A percentile compares a stretch with the other conserved stretches of the same genome.
These are phyloP conservation scores for Athalia rosae DNA, from an alignment of 2,888 invertebrate genomes.

Conservation along the genomic window DNA sequence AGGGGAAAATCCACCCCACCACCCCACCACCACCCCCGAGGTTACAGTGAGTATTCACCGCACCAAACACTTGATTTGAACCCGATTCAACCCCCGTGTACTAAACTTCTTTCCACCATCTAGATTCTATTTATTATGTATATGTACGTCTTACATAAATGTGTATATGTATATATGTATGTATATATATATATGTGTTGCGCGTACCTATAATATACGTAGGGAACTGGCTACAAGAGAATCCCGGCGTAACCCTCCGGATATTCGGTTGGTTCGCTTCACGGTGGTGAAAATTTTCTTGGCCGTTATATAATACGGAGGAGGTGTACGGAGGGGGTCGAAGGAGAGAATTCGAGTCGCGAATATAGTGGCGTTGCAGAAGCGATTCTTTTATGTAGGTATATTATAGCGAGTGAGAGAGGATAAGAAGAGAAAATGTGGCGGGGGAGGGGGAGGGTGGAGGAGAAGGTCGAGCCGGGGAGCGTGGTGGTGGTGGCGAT, in stretches of 20 bases:
- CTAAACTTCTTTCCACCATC: too few relatives aligned
- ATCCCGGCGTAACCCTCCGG: conserved; percentile 54
- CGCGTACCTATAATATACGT: too few relatives aligned
- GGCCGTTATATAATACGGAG: background rate
- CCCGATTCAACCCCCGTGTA: conserved; percentile 62
- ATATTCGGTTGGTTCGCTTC: conserved; percentile 65
- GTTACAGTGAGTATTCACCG: conserved; percentile 63
- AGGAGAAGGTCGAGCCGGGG: too few relatives aligned
- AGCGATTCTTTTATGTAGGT: conserved; percentile 12
- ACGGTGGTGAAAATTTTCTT: conserved; percentile 51
- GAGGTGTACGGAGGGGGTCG: background rate
- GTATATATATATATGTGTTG: too few relatives aligned
- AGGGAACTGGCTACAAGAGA: conserved; percentile 46
- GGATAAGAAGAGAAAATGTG: too few relatives aligned
- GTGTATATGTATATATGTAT: too few relatives aligned
- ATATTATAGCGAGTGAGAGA: too few relatives aligned
- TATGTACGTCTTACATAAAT: too few relatives aligned
- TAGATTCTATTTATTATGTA: too few relatives aligned
- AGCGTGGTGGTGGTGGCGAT: background rate
- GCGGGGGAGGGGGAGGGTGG: too few relatives aligned
- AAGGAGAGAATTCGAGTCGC: conserved; percentile 18
- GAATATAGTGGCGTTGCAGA: background rate
- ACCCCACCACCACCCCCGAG: too few relatives aligned
- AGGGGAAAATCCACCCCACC: conserved; percentile 48
- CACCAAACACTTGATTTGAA: conserved; percentile 64